phyloP scores from a whole-genome alignment of 1,140 invertebrate species.

The Nephila pilipes region DNA sequence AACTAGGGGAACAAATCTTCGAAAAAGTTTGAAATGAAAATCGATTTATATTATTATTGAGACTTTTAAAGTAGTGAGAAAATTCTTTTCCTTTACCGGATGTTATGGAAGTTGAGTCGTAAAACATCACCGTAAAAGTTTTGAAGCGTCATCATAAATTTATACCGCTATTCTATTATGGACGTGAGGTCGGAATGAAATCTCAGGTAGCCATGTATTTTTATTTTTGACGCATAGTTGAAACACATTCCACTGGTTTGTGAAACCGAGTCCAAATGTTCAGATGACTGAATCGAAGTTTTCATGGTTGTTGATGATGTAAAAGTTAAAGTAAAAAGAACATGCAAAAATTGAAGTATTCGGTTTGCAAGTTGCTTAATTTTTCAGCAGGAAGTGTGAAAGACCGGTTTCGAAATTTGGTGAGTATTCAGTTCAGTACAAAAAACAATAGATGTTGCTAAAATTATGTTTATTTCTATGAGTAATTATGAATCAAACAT shows the following conservation, averaged over 20 bases:
- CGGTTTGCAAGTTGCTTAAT: not conserved
- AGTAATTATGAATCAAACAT: no score
- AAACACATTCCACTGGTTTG: not conserved
- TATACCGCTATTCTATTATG: not conserved
- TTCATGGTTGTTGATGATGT: not conserved
- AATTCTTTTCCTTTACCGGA: not conserved
- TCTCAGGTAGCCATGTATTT: not conserved
- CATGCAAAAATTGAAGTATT: not conserved
- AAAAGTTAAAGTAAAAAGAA: not conserved
- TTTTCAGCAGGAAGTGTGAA: not conserved
- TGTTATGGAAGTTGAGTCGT: conserved; percentile 11
- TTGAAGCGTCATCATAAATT: not conserved
- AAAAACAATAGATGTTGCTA: no score
- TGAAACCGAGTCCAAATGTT: no score
- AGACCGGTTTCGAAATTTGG: not conserved
- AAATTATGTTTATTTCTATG: no score
- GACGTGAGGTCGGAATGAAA: not conserved
- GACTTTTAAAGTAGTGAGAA: not conserved
- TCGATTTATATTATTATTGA: conserved; percentile 5
- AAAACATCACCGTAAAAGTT: not conserved
- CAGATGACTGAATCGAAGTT: not conserved
- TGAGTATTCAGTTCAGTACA: not conserved
- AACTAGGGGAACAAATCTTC: not conserved
- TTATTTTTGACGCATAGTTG: not conserved
- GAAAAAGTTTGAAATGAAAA: conserved; percentile 5